These are phyloP conservation scores for Chrysotoxum bicinctum DNA, from an alignment of 2,888 invertebrate genomes.

Conservation along the genomic window DNA sequence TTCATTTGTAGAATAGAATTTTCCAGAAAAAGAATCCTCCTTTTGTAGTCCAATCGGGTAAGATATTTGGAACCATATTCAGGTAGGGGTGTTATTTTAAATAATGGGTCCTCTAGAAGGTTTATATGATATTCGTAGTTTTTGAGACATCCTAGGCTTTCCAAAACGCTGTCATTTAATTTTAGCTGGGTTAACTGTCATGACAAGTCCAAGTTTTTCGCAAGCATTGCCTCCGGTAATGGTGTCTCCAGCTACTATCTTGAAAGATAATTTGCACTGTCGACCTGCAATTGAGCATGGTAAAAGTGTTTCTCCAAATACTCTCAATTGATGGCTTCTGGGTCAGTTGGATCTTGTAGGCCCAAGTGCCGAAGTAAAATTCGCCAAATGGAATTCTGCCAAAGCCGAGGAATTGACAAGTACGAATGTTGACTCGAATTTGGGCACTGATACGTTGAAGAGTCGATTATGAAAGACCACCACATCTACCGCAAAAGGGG, in stretches of 20 bases:
- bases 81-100: slow-evolving; percentile 14
- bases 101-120: slow-evolving; percentile 4
- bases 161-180: neutral
- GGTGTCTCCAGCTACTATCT: slow-evolving; percentile 17
- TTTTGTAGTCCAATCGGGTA: slow-evolving; percentile 18
- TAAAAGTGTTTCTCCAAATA: too few relatives aligned
- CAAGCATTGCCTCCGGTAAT: slow-evolving; percentile 21
- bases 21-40: slow-evolving; percentile 36
- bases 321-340: too few relatives aligned
- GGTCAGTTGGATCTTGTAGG: too few relatives aligned
- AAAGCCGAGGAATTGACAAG: too few relatives aligned
- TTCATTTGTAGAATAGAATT: slow-evolving; percentile 9
- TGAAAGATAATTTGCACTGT: too few relatives aligned
- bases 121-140: slow-evolving; percentile 49
- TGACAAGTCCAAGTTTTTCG: neutral
- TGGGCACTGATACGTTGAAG: too few relatives aligned
- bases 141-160: slow-evolving; percentile 54
- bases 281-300: too few relatives aligned
- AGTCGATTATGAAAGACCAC: too few relatives aligned
- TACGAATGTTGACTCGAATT: too few relatives aligned
- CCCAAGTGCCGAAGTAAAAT: too few relatives aligned
- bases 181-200: neutral
- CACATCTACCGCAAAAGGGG: too few relatives aligned
- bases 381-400: too few relatives aligned
- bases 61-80: slow-evolving; percentile 1